phyloP scores from a whole-genome alignment of 2,888 invertebrate species.

The Uropetala carovei region DNA sequence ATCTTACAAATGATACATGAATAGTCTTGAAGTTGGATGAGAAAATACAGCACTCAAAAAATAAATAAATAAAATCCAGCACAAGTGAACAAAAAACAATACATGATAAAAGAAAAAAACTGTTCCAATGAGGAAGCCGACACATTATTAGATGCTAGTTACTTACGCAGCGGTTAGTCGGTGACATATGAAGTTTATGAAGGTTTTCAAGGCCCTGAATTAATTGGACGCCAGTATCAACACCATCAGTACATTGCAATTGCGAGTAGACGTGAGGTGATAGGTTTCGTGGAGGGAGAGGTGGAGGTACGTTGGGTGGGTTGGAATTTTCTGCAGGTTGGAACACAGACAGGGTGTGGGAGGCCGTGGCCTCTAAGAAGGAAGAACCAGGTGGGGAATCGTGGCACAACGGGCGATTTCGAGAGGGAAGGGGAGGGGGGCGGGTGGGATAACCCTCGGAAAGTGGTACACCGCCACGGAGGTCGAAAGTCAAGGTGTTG shows the following conservation, averaged over 20 bases:
- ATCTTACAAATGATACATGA: neutral
- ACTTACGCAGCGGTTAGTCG: slow-evolving; percentile 76
- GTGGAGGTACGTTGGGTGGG: slow-evolving; percentile 69
- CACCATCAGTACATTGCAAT: slow-evolving; percentile 72
- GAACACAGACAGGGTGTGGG: slow-evolving; percentile 68
- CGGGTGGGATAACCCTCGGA: slow-evolving; percentile 67
- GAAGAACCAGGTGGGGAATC: neutral
- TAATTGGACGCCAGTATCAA: slow-evolving; percentile 65
- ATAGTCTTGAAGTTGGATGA: neutral
- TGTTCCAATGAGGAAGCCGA: slow-evolving; percentile 32
- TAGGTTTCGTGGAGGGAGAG: slow-evolving; percentile 72
- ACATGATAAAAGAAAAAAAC: neutral
- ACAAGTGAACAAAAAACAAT: slow-evolving; percentile 24
- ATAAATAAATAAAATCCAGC: neutral
- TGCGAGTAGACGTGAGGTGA: slow-evolving; percentile 73
- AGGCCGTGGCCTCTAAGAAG: neutral
- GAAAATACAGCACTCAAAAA: neutral
- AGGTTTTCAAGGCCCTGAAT: slow-evolving; percentile 68
- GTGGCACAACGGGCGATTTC: slow-evolving; percentile 70
- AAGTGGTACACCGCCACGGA: neutral
- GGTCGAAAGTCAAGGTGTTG: slow-evolving; percentile 77
- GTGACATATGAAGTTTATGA: slow-evolving; percentile 68
- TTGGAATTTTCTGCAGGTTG: neutral
- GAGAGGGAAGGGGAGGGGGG: slow-evolving; percentile 75
- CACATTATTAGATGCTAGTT: slow-evolving; percentile 69